Base-by-base conservation (phyloP, 2,113 vertebrate species). In the Hystrix brachyura region DNA sequence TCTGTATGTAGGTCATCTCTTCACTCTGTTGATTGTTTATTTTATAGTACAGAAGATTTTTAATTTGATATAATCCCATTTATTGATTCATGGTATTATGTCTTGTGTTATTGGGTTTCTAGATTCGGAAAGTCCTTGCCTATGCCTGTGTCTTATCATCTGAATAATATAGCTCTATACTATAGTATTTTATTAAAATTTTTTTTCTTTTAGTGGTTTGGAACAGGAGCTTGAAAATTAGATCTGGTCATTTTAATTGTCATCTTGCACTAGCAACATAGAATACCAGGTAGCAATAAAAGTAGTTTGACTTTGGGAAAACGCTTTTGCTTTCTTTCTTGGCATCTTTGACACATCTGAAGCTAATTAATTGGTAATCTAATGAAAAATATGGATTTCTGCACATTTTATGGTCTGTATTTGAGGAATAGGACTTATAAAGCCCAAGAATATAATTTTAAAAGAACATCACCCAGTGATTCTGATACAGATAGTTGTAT, bases 241-340 rank as follows among this genome's bases (percentile, higher is more conserved):
- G 32, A 83, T 71, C n/a, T 91, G 23, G n/a, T 94, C 46, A 88
- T 94, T 88, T 85, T 83, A 57, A 65, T 38, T 87, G 29, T 69
- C 69, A 27, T 79, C 25, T 69, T 83, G 5, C 4, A 71, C 18
- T 69, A 60, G 5, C 23, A 86, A 10, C 38, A 34, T n/a, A 27
- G 21, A 62, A 2, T 19, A 64, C 10, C 18, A 83, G 23, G 25
- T 76, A 89, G 59, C 23, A 71, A 71, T 82, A 48, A 87, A 90
- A 94, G 83, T n/a, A 43, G 57, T 48, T 48, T 18, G 51, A 38
- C 74, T 64, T 81, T 25, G 43, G 57, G 51, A 88, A 88, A 91
- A 64, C 87, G 11, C 17, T 55, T 83, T 38, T 62, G 8, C 43
- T 46, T n/a, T 83, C n/a, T 64, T 67, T 91, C 60, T 78, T 38